Base-by-base conservation (phyloP, 2,797 vertebrate species). In the Eospalax fontanierii region DNA sequence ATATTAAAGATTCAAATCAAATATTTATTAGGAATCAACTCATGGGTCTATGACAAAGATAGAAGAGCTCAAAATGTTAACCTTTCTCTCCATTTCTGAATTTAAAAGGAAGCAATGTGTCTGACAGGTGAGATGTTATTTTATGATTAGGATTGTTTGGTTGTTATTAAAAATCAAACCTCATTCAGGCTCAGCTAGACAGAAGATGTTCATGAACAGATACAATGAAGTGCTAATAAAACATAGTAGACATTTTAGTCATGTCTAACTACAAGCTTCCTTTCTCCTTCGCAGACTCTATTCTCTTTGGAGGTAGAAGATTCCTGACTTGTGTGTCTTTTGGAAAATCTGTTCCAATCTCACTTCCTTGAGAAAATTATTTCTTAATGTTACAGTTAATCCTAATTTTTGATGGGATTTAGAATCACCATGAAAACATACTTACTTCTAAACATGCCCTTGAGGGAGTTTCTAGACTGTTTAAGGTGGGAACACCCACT, bases 1-100 rank as follows among this genome's bases (percentile, higher is more conserved):
- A 71, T 70, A 40, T 33, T 90, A 30, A 95, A 50, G 30, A 70
- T 33, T 68, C 61, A 87, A 46, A 79, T 91, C 4, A 84, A 87
- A 68, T 80, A 30, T 83, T 89, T 92, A 40, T 63, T 86, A 54
- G 9, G 0, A 70, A 82, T 71, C 63, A 71, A n/a, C 35, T 87
- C 16, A 82, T 71, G 16, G 0, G 22, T 91, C 57, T 70, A 10
- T 76, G 38, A 73, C 30, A 80, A 83, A 91, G 68, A 65, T 65
- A n/a, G 16, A 89, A 22, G 4, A 61, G 6, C 2, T 54, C 75
- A 4, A 91, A 94, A 21, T 54, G 28, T 3, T 16, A n/a, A 75
- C 2, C 1, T 85, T 90, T 50, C 50, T 26, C 50, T 22, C 54
- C 4, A 76, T 74, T n/a, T 71, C 30, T 76, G 30, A 80, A 46